These are phyloP conservation scores for Coendou prehensilis DNA, from an alignment of 2,797 vertebrate species.

Conservation along the genomic window DNA sequence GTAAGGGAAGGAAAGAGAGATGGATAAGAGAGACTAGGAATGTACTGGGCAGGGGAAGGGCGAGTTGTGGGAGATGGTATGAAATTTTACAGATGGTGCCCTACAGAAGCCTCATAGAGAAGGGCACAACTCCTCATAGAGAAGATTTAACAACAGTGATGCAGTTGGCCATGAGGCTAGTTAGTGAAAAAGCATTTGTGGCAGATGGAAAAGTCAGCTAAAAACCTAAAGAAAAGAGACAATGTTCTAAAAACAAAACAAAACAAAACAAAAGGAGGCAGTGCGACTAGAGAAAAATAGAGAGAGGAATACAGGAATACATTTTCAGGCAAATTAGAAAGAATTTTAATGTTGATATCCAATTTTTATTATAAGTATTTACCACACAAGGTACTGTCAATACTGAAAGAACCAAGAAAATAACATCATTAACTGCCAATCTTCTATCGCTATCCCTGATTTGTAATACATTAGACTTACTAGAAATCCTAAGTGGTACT, in stretches of 20 bases:
- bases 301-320: neutral
- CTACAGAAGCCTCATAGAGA: neutral
- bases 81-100: neutral
- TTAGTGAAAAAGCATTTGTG: neutral
- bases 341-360: neutral
- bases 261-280: neutral
- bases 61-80: neutral
- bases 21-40: neutral
- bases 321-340: neutral
- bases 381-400: neutral
- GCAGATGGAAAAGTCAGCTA: neutral
- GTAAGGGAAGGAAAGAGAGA: neutral
- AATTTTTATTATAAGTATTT: neutral
- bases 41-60: accelerated
- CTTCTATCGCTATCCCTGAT: neutral
- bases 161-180: neutral
- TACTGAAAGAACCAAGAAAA: neutral
- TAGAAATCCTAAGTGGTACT: neutral
- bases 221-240: neutral
- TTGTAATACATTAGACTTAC: neutral
- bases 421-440: neutral
- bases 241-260: neutral
- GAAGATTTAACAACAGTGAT: neutral
- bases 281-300: neutral
- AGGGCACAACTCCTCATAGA: neutral